Evolutionary conservation across 2,113 vertebrate genomes (phyloP), one percentile per base, ranked within the genome.

Genomic region (Gymnogyps californianus): DNA sequence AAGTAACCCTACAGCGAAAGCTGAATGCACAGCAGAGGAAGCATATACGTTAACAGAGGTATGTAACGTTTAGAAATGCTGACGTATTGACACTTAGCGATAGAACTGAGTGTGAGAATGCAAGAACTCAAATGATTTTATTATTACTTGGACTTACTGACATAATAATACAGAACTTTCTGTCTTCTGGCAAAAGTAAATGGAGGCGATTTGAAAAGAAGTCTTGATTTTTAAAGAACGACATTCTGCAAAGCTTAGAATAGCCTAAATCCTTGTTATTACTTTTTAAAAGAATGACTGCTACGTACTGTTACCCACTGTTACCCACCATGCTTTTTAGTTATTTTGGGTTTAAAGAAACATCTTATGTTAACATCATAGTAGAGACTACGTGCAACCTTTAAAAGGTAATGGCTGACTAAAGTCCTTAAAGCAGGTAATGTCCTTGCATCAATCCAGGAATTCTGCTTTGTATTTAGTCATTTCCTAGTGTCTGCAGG

Each of bases 1-100:
- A 9, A 99, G 99, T 91, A 99, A 99, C 97, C 99, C 99, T 7
- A 99, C 99, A 2, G 97, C 49, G 12, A 99, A 99, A 95, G 99
- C 99, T 1, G 99, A 99, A 82, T 99, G 99, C 96, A 99, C 99
- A 0, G 99, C 99, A 2, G 99, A 99, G 95, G 99, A 99, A 7
- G 99, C 99, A 0, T 99, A 99, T 84, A 99, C 96, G 0, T 79
- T 99, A 28, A 99, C 99, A 34, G 98, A 99, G 97, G 99, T 99
- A 98, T 6, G 67, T 44, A 1, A 6, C 8, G 8, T 9, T 16
- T 21, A 2, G 2, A 9, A 8, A 29, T 6, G 13, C 5, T 10
- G 25, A 8, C 32, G 6, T 28, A 0, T 17, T 52, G 46, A 13
- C 31, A 11, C 24, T 57, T 16, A 2, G 4, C 1, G 36, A 4